phyloP scores from a whole-genome alignment of 2,888 invertebrate genomes.

The Gandaritis pyraliata region DNA sequence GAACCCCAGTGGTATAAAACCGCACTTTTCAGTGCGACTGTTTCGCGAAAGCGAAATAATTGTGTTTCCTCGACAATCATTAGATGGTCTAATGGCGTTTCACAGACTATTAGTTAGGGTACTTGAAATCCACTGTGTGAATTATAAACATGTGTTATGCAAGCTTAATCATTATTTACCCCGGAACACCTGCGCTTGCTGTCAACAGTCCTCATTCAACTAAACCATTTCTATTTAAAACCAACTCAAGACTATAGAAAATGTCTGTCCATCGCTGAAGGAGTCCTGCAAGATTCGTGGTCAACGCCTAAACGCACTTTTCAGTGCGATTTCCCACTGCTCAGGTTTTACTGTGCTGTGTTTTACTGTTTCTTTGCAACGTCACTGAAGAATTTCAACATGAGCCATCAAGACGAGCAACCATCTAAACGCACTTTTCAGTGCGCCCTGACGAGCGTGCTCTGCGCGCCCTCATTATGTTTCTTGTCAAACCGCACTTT shows the following conservation, averaged over 20 bases:
- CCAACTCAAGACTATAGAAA: too few species aligned
- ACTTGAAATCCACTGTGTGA: slow-evolving; percentile 6
- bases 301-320: slow-evolving; percentile 14
- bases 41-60: slow-evolving; percentile 3
- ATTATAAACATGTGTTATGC: background rate
- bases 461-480: slow-evolving; percentile 9
- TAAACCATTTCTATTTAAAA: background rate
- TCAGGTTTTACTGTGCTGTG: too few species aligned
- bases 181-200: background rate
- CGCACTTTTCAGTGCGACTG: slow-evolving; percentile 28
- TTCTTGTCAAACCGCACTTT: slow-evolving; percentile 19
- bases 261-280: background rate
- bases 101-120: background rate
- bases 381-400: background rate
- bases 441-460: slow-evolving; percentile 1
- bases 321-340: slow-evolving; percentile 17
- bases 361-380: slow-evolving; percentile 10
- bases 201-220: background rate
- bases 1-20: slow-evolving; percentile 6
- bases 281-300: background rate
- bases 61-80: slow-evolving; percentile 7
- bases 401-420: background rate
- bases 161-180: background rate
- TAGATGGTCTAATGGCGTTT: background rate
- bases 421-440: too few species aligned